Evolutionary conservation across 2,888 invertebrate species (phyloP).

Genomic region (Atherix ibis): DNA sequence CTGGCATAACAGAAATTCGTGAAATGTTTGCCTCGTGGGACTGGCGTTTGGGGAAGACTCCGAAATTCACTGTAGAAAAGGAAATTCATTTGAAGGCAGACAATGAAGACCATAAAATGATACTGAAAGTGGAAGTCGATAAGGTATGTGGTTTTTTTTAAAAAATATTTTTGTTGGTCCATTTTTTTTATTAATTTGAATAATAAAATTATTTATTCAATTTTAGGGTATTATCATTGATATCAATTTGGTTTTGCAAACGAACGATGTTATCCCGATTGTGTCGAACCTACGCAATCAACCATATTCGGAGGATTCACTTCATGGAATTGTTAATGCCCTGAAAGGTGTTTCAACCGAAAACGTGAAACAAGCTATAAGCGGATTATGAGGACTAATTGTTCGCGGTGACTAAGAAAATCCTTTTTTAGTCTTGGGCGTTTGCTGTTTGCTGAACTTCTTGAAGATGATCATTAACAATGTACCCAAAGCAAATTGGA

Average conservation of each 20-base stretch:
- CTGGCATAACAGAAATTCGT: conserved; percentile 56
- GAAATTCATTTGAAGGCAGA: conserved; percentile 32
- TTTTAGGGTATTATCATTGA: conserved; percentile 27
- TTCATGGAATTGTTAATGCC: conserved; percentile 27
- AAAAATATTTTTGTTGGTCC: background rate
- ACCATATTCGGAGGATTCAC: conserved; percentile 27
- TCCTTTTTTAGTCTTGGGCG: too few relatives aligned
- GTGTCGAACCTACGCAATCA: conserved; percentile 27
- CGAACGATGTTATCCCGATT: conserved; percentile 27
- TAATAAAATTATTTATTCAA: background rate
- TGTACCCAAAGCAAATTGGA: too few relatives aligned
- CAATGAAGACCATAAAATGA: conserved; percentile 38
- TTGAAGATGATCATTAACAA: too few relatives aligned
- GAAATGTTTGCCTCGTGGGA: conserved; percentile 64
- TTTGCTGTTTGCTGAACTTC: too few relatives aligned
- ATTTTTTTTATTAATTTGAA: background rate
- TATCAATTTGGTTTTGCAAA: conserved; percentile 25
- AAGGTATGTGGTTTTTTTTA: conserved; percentile 18
- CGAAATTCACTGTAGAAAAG: conserved; percentile 54
- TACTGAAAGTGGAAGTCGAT: conserved; percentile 39
- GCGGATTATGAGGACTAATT: conserved; percentile 20
- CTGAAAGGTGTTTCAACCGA: conserved; percentile 31
- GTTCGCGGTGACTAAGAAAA: too few relatives aligned
- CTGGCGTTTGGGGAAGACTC: conserved; percentile 79
- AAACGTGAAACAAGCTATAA: conserved; percentile 32